Conservation (phyloP, 1,140 invertebrate species). For the Caenorhabditis tropicalis region DNA sequence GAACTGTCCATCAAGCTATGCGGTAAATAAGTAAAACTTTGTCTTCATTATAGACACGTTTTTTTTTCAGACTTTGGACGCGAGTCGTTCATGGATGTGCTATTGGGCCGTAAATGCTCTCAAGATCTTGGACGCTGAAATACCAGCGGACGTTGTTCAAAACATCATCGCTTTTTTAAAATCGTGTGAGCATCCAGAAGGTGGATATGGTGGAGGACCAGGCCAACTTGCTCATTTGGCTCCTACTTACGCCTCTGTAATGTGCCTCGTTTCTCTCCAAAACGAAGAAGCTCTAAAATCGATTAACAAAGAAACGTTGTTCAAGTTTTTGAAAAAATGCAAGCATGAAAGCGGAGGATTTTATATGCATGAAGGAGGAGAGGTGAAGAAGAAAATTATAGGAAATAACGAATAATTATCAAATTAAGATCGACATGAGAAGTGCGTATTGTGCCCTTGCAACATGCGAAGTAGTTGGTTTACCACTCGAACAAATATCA, state of each 20-base stretch:
- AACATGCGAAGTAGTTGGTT: slow-evolving; percentile 85
- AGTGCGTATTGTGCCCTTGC: slow-evolving; percentile 91
- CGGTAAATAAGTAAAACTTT: background rate
- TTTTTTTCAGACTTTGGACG: slow-evolving; percentile 54
- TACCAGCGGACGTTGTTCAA: background rate
- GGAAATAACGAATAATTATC: background rate
- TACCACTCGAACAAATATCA: slow-evolving; percentile 82
- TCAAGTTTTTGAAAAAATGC: slow-evolving; percentile 73
- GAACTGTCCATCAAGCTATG: slow-evolving; percentile 32
- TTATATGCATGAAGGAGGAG: slow-evolving; percentile 85
- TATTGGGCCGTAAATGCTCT: slow-evolving; percentile 56
- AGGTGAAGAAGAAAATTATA: background rate
- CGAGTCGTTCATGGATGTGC: slow-evolving; percentile 59
- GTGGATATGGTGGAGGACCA: slow-evolving; percentile 78
- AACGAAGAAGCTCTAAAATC: slow-evolving; percentile 79
- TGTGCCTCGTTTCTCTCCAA: slow-evolving; percentile 86
- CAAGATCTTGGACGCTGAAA: slow-evolving; percentile 48
- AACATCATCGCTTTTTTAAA: slow-evolving; percentile 54
- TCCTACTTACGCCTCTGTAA: slow-evolving; percentile 93
- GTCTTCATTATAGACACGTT: background rate
- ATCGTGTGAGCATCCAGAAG: slow-evolving; percentile 51
- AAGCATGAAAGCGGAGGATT: slow-evolving; percentile 85
- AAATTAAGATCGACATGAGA: slow-evolving; percentile 81
- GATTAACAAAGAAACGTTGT: slow-evolving; percentile 50
- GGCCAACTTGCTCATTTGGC: slow-evolving; percentile 89